phyloP scores from a whole-genome alignment of 2,797 vertebrate genomes.

The Neomorphus geoffroyi region DNA sequence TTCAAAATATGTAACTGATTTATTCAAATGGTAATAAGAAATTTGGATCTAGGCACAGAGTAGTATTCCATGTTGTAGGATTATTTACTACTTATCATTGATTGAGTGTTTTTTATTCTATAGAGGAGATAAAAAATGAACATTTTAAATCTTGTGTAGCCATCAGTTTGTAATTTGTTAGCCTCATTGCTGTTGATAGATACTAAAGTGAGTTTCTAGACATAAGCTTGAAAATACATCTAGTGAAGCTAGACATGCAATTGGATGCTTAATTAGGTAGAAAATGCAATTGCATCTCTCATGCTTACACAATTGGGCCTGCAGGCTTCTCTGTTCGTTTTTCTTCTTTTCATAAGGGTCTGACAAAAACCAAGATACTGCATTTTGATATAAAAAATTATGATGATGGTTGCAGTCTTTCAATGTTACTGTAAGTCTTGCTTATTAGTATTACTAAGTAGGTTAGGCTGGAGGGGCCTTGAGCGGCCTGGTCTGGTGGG shows the following conservation, averaged over 20 bases:
- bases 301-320: background rate
- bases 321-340: background rate
- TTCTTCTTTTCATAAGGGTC: background rate
- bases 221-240: background rate
- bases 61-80: background rate
- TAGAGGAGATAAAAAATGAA: background rate
- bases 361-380: background rate
- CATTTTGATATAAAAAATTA: background rate
- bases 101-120: background rate
- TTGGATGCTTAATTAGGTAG: constrained; percentile 21
- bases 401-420: background rate
- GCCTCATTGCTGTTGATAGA: background rate
- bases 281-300: constrained; percentile 6
- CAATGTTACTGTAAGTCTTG: background rate
- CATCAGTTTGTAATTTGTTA: background rate
- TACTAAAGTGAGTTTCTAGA: background rate
- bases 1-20: background rate
- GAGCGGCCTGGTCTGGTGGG: too few relatives aligned
- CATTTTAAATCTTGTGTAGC: background rate
- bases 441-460: background rate
- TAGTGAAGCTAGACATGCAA: background rate
- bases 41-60: background rate
- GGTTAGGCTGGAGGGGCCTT: too few relatives aligned
- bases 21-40: background rate
- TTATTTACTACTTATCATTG: background rate